phyloP scores from a whole-genome alignment of 2,888 invertebrate species.

The Drosophila incognita region DNA sequence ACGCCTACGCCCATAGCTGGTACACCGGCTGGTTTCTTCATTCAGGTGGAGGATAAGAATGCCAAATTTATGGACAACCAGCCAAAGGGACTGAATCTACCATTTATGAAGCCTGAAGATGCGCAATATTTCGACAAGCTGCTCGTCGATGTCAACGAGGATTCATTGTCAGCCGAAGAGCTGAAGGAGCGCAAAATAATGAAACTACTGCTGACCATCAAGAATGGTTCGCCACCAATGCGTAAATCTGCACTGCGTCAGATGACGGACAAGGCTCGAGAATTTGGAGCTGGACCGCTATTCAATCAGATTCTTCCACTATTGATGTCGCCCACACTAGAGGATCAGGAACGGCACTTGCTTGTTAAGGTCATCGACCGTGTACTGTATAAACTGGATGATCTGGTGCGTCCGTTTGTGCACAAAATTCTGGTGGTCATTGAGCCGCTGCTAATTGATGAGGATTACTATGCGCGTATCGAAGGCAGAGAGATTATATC shows the following conservation, averaged over 20 bases:
- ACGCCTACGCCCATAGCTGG: constrained; percentile 98
- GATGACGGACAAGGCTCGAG: constrained; percentile 99
- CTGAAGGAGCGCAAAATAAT: constrained; percentile 99
- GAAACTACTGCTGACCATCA: constrained; percentile 98
- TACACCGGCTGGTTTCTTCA: constrained; percentile 97
- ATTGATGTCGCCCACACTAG: constrained; percentile 99
- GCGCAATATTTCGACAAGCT: constrained; percentile 99
- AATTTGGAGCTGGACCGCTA: constrained; percentile 98
- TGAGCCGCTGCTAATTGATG: constrained; percentile 98
- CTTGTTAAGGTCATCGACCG: constrained; percentile 99
- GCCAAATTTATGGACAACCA: constrained; percentile 97
- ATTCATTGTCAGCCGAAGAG: constrained; percentile 96
- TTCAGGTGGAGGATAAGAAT: constrained; percentile 95
- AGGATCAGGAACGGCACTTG: constrained; percentile 99
- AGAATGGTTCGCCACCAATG: constrained; percentile 99
- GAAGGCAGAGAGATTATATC: constrained; percentile 99
- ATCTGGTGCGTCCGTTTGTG: constrained; percentile 99
- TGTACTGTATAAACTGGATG: constrained; percentile 98
- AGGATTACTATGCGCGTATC: constrained; percentile 99
- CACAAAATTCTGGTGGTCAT: constrained; percentile 99
- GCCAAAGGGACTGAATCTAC: constrained; percentile 97
- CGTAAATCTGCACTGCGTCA: constrained; percentile 98
- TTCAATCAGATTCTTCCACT: constrained; percentile 99
- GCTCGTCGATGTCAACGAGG: constrained; percentile 98
- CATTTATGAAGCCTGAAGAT: constrained; percentile 99